Conservation (phyloP, 1,140 invertebrate species). For the Colletes latitarsis region DNA sequence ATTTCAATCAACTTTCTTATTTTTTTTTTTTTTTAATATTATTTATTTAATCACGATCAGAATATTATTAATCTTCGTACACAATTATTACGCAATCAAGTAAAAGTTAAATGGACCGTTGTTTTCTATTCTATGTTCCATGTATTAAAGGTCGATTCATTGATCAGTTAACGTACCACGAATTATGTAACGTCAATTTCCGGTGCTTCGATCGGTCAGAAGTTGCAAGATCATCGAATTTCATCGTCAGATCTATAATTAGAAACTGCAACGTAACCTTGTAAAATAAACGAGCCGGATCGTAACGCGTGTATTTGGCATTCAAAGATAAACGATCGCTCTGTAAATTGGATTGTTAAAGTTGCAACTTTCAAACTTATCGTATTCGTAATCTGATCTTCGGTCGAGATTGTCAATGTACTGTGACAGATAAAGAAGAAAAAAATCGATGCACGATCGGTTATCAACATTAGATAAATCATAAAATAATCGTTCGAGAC, state of each 20-base stretch:
- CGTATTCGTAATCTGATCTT: background rate
- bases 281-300: background rate
- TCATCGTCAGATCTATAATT: background rate
- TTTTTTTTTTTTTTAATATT: background rate
- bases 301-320: background rate
- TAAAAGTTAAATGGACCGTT: background rate
- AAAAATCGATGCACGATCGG: background rate
- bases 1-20: too few relatives aligned
- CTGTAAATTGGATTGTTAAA: background rate
- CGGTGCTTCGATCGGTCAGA: background rate
- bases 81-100: background rate
- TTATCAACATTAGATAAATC: background rate
- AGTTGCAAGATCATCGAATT: constrained; percentile 1
- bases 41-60: background rate
- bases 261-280: background rate
- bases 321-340: constrained; percentile 6
- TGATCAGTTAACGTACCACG: background rate
- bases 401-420: background rate
- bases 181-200: constrained; percentile 10
- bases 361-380: background rate
- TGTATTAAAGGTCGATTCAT: constrained; percentile 5
- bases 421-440: background rate
- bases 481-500: background rate
- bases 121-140: background rate
- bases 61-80: too few relatives aligned